Evolutionary conservation across 2,797 vertebrate genomes (phyloP), one percentile per base, ranked within the genome.

Genomic region (Phylloscopus collybita): DNA sequence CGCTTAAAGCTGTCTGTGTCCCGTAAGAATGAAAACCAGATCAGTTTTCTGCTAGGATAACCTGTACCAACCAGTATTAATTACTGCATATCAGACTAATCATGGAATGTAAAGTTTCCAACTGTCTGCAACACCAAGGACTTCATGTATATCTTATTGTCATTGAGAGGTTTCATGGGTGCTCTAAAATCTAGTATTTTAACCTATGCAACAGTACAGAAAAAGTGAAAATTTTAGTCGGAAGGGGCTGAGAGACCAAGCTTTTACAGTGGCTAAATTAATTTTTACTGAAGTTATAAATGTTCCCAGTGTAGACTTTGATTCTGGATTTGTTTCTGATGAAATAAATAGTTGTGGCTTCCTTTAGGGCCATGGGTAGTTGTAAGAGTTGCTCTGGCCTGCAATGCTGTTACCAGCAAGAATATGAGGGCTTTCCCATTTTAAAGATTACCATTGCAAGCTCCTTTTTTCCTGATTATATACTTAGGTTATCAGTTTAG

Each of bases 61-160:
- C 6, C 23, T 42, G 22, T 2, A 2, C 23, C 62, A 44, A 42
- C 62, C 27, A 13, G 0, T 80, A 18, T 50, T 91, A 40, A 14
- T 87, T 85, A 14, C 11, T 59, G 2, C 26, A 19, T 9, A 8
- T 80, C 71, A 34, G 7, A 4, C 3, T 60, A 53, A 27, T 5
- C 1, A 1, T 10, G 45, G 50, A 57, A 60, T 38, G 47, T 74
- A 12, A 26, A 62, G 49, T 34, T 86, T 86, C 34, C 23, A 44
- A 2, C n/a, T 66, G 23, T 30, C 26, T 81, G 30, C 20, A 88
- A 17, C 15, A 25, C 11, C 27, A 13, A 25, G 29, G 45, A 67
- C 8, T 72, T 72, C 0, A 17, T 14, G 10, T 32, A 0, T 64
- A 6, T 42, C 11, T 44, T 59, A 7, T 1, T 42, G 34, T 49